A percentile compares a stretch with the other conserved stretches of the same genome.
Evolutionary conservation across 2,888 invertebrate species (phyloP).

Genomic region (Diloba caeruleocephala): DNA sequence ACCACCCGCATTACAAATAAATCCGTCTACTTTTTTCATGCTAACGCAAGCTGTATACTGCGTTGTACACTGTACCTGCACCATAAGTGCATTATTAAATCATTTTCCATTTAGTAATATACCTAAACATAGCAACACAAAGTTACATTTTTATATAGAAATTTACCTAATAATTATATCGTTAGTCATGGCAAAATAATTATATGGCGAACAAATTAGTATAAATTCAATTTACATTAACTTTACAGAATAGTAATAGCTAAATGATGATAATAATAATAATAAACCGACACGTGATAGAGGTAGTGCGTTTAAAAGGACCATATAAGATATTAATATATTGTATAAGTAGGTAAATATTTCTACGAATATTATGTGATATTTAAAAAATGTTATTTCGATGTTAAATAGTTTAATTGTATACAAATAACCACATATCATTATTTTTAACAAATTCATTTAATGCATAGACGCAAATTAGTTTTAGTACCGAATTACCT

Average conservation of each 20-base stretch:
- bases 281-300: constrained; percentile 69
- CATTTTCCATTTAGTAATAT: constrained; percentile 42
- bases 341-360: constrained; percentile 75
- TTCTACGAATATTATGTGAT: constrained; percentile 87
- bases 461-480: constrained; percentile 58
- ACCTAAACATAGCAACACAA: constrained; percentile 28
- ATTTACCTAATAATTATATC: constrained; percentile 25
- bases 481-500: constrained; percentile 48
- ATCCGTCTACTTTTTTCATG: constrained; percentile 48
- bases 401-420: constrained; percentile 80
- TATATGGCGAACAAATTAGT: constrained; percentile 34
- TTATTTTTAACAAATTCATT: constrained; percentile 78
- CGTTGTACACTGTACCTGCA: constrained; percentile 49
- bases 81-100: constrained; percentile 45
- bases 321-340: constrained; percentile 79
- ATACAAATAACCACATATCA: constrained; percentile 86
- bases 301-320: constrained; percentile 71
- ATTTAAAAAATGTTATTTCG: constrained; percentile 84
- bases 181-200: neutral
- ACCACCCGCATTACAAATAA: constrained; percentile 43
- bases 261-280: constrained; percentile 37
- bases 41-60: constrained; percentile 36
- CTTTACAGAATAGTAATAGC: constrained; percentile 24
- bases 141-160: constrained; percentile 41
- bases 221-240: constrained; percentile 33